Evolutionary conservation across 1,140 invertebrate species (phyloP).

Genomic region (Orchesella cincta): DNA sequence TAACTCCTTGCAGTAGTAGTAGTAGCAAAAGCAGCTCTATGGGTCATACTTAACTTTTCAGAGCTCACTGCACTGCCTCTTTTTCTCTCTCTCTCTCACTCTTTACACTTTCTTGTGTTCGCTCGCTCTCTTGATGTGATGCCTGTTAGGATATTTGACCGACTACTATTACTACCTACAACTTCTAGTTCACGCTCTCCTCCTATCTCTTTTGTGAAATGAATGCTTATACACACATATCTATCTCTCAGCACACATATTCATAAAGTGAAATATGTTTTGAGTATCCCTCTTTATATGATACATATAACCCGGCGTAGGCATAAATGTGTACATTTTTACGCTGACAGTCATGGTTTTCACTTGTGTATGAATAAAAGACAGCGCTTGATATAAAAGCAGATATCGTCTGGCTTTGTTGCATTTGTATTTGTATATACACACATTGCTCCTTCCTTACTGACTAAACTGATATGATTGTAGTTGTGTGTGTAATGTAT

Average conservation of each 20-base stretch:
- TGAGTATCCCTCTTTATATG: not conserved
- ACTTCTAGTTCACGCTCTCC: conserved; percentile 12
- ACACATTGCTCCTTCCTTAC: not conserved
- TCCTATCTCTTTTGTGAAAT: conserved; percentile 12
- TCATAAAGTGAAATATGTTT: not conserved
- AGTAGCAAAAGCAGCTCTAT: conserved; percentile 14
- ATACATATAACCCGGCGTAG: not conserved
- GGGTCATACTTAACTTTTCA: conserved; percentile 29
- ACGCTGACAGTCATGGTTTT: conserved; percentile 14
- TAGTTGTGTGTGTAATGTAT: not conserved
- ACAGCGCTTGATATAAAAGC: conserved; percentile 2
- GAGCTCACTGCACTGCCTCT: conserved; percentile 17
- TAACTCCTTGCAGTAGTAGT: conserved; percentile 1
- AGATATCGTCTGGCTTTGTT: not conserved
- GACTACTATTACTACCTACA: conserved; percentile 26
- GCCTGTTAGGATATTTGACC: conserved; percentile 27
- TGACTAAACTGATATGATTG: not conserved
- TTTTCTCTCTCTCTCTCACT: not conserved
- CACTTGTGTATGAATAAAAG: conserved; percentile 22
- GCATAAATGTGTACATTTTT: not conserved
- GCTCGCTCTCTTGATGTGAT: conserved; percentile 22
- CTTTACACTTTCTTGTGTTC: not conserved
- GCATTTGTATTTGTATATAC: conserved; percentile 1
- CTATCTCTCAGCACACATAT: not conserved
- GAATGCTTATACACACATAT: not conserved